A percentile compares a stretch with the other conserved stretches of the same genome.
phyloP scores from a whole-genome alignment of 1,140 invertebrate species.

The Danaus plexippus region DNA sequence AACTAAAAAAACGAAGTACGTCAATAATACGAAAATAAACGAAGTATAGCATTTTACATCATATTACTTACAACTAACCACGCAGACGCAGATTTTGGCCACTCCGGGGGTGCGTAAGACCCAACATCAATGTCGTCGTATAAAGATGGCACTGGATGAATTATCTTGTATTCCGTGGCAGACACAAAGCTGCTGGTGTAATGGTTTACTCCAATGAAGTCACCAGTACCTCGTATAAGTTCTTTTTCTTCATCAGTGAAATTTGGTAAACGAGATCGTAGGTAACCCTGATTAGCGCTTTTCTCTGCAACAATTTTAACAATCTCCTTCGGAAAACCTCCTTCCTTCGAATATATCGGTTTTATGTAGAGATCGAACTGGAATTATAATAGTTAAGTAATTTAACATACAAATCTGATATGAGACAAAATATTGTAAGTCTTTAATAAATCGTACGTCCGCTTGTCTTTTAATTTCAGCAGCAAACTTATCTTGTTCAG shows the following conservation, averaged over 20 bases:
- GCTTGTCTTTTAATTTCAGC: constrained; percentile 51
- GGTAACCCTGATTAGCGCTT: constrained; percentile 65
- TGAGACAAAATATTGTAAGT: too few relatives aligned
- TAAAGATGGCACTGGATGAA: constrained; percentile 26
- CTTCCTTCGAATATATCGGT: constrained; percentile 73
- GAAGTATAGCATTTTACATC: too few relatives aligned
- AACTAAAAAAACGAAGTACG: too few relatives aligned
- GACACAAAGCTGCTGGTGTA: constrained; percentile 64
- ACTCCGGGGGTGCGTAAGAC: constrained; percentile 20
- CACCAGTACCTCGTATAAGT: constrained; percentile 72
- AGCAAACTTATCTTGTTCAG: constrained; percentile 65
- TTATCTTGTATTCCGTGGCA: constrained; percentile 18
- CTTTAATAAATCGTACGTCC: constrained; percentile 22
- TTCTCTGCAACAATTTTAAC: constrained; percentile 66
- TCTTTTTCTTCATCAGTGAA: constrained; percentile 68
- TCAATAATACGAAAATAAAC: too few relatives aligned
- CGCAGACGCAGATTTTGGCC: constrained; percentile 25
- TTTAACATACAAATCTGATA: not conserved
- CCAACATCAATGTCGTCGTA: constrained; percentile 26
- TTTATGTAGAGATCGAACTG: constrained; percentile 71
- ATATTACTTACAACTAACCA: constrained; percentile 32
- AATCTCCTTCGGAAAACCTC: constrained; percentile 76
- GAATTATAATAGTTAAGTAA: constrained; percentile 33
- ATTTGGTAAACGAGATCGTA: constrained; percentile 66
- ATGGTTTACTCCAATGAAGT: constrained; percentile 78